These are phyloP conservation scores for Hestina assimilis DNA, from an alignment of 1,140 invertebrate genomes.

Conservation along the genomic window DNA sequence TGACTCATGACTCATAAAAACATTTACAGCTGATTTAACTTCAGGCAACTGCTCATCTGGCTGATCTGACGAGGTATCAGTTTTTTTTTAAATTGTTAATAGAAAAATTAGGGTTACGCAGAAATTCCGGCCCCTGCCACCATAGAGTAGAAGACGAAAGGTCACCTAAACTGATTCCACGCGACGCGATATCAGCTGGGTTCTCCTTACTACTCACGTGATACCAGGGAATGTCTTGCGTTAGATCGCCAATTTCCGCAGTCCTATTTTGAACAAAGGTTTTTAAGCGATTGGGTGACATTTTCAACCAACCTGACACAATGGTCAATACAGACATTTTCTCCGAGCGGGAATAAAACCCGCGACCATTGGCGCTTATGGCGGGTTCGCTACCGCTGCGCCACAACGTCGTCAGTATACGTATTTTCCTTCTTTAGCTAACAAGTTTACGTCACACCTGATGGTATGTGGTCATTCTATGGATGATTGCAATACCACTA, in stretches of 20 bases:
- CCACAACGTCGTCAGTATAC: too few relatives aligned
- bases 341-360: too few relatives aligned
- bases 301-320: slow-evolving; percentile 20
- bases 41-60: neutral
- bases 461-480: too few relatives aligned
- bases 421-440: too few relatives aligned
- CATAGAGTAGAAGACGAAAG: slow-evolving; percentile 1
- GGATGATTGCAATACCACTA: too few relatives aligned
- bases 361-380: too few relatives aligned
- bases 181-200: slow-evolving; percentile 19
- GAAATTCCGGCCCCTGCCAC: slow-evolving; percentile 11
- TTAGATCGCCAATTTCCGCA: slow-evolving; percentile 17
- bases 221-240: neutral
- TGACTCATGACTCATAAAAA: neutral
- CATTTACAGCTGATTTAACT: neutral
- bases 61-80: too few relatives aligned
- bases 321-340: slow-evolving; percentile 16
- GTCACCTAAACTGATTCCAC: neutral
- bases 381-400: too few relatives aligned
- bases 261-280: slow-evolving; percentile 23
- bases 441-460: too few relatives aligned
- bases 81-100: too few relatives aligned
- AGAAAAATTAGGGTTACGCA: slow-evolving; percentile 8
- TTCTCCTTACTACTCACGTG: slow-evolving; percentile 19
- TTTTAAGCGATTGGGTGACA: slow-evolving; percentile 19